Evolutionary conservation across 2,113 vertebrate genomes (phyloP), one percentile per base, ranked within the genome.

Genomic region (Apus apus): DNA sequence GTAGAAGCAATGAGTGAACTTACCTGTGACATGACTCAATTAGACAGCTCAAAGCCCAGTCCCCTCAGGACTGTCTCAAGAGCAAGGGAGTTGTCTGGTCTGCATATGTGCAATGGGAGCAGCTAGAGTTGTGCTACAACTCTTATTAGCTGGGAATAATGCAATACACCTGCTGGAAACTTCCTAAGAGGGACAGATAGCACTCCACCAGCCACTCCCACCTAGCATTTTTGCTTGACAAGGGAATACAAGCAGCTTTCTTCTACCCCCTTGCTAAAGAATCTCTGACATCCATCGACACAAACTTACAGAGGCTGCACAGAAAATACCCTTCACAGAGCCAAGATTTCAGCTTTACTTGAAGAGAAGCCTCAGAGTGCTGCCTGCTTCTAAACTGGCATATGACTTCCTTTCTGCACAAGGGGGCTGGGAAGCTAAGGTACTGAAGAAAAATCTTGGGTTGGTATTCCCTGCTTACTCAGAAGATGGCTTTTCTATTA

Each of bases 191-290:
- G 58, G 13, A 68, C 5, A 73, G 60, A 66, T 1, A 71, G 71
- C 46, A 34, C 56, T 64, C 73, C 75, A 54, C 23, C 34, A 64
- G 71, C 74, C 85, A 94, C 85, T 78, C 85, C 74, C 71, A 89
- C 60, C 29, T 6, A 66, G 60, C 54, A 48, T 58, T 94, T 85
- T 43, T 70, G 20, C 64, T 91, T 66, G 51, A 50, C 54, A 89
- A 81, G 27, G 91, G 79, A 91, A 80, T 46, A 83, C 32, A 40
- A 79, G 82, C 51, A 77, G 75, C 72, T 74, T 91, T 74, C 56
- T 93, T 94, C 78, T 56, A 88, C 78, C 64, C 34, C 43, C 85
- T 78, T 67, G 51, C 1, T 79, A 82, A 94, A 96, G 60, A 94
- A 96, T 94, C 82, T 75, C 72, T 91, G 60, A 64, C 43, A 64